phyloP scores from a whole-genome alignment of 1,140 invertebrate genomes.

The Aphelenchoides avenae region DNA sequence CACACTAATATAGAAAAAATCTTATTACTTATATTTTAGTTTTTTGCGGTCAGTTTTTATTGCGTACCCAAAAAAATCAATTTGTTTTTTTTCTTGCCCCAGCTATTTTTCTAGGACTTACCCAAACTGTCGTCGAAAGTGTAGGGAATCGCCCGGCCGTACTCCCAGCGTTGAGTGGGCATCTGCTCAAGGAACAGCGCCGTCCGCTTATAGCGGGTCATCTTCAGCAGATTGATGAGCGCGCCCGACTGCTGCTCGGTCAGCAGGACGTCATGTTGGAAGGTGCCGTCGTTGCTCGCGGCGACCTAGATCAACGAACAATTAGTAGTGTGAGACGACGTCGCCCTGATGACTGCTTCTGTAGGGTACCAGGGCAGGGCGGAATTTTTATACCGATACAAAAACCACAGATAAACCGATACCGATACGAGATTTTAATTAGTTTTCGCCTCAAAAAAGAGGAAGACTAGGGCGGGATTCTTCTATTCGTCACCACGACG shows the following conservation, averaged over 20 bases:
- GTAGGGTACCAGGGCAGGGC: too few species aligned
- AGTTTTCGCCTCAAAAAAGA: too few species aligned
- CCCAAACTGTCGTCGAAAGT: slow-evolving; percentile 36
- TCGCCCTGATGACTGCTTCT: too few species aligned
- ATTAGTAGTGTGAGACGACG: too few species aligned
- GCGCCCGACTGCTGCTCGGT: slow-evolving; percentile 36
- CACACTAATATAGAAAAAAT: too few species aligned
- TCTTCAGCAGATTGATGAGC: slow-evolving; percentile 20
- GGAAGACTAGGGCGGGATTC: too few species aligned
- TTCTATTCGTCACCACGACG: too few species aligned
- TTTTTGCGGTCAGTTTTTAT: slow-evolving; percentile 4
- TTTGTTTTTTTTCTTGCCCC: background rate
- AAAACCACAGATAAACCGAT: too few species aligned
- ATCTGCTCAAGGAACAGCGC: slow-evolving; percentile 41
- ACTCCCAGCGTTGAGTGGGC: slow-evolving; percentile 37
- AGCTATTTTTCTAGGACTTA: slow-evolving; percentile 20
- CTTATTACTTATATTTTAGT: too few species aligned
- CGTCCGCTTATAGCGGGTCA: slow-evolving; percentile 15
- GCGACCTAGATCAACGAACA: slow-evolving; percentile 25
- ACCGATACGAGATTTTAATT: too few species aligned
- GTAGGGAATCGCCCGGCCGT: slow-evolving; percentile 35
- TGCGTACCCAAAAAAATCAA: background rate
- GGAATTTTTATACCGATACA: too few species aligned
- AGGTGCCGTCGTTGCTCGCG: slow-evolving; percentile 47
- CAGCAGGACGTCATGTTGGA: slow-evolving; percentile 44